Percentiles rank a stretch among this genome's conserved stretches.
These are phyloP conservation scores for Macaca nemestrina DNA, from an alignment of 2,113 vertebrate genomes.

Conservation along the genomic window DNA sequence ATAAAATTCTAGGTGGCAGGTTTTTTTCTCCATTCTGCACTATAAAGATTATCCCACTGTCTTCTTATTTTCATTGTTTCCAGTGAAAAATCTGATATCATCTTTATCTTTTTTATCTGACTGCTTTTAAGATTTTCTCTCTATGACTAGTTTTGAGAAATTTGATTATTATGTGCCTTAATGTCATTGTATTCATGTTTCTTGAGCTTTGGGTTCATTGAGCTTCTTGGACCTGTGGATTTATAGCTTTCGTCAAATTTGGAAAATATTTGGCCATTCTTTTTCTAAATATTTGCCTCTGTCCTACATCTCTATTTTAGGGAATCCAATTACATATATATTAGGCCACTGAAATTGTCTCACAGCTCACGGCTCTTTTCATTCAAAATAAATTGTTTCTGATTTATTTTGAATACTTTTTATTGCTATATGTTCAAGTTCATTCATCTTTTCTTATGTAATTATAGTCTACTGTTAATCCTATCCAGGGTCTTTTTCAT, in stretches of 20 bases:
- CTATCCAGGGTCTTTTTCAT: background rate
- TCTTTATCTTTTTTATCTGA: background rate
- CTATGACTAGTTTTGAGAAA: background rate
- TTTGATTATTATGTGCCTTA: background rate
- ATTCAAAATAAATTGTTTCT: background rate
- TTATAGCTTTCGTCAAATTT: background rate
- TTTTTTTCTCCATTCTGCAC: background rate
- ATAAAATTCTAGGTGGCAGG: background rate
- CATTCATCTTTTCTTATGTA: background rate
- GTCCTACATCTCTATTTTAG: background rate
- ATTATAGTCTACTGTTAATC: background rate
- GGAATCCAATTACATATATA: background rate
- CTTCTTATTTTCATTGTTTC: background rate
- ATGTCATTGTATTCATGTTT: background rate
- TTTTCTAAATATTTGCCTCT: background rate
- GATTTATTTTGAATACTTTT: background rate
- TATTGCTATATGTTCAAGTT: background rate
- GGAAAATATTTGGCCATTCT: background rate
- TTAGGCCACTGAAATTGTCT: background rate
- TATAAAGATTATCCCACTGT: background rate
- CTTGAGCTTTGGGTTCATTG: background rate
- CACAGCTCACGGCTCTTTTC: background rate
- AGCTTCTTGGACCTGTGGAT: background rate
- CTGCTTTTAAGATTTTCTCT: background rate
- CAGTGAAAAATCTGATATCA: background rate